These are phyloP conservation scores for Phalacrocorax aristotelis DNA, from an alignment of 2,113 vertebrate species.

Conservation along the genomic window DNA sequence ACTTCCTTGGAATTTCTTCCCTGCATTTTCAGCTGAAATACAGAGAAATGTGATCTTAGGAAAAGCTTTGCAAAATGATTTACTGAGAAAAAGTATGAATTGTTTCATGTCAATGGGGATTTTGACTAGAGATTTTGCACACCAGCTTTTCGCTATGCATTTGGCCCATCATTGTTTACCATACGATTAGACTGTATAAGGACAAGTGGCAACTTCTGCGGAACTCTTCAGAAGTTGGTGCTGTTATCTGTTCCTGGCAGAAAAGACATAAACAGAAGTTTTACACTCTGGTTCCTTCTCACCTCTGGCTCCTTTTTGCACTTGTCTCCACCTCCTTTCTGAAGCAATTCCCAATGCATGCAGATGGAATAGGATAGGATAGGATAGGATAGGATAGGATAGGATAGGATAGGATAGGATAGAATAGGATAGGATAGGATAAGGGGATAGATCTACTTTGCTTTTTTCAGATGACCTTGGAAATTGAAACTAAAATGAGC, in stretches of 20 bases:
- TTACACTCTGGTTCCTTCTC: background rate
- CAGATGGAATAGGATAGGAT: background rate
- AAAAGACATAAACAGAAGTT: background rate
- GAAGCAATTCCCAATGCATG: background rate
- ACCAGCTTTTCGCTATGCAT: background rate
- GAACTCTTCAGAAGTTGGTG: background rate
- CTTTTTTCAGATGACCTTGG: background rate
- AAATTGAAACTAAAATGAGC: background rate
- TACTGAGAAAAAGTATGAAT: background rate
- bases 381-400: background rate
- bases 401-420: too few species aligned
- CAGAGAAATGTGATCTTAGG: background rate
- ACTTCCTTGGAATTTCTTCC: background rate
- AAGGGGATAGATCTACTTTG: background rate
- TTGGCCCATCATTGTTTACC: background rate
- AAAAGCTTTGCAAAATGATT: background rate
- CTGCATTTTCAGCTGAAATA: background rate
- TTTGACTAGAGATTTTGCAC: background rate
- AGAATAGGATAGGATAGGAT: background rate
- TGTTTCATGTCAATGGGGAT: background rate
- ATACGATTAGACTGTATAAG: accelerated
- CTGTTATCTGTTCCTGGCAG: background rate
- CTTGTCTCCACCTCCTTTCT: background rate
- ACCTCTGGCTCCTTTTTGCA: too few species aligned
- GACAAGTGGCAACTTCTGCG: background rate